These are phyloP conservation scores for Ormia ochracea DNA, from an alignment of 2,888 invertebrate species.

Conservation along the genomic window DNA sequence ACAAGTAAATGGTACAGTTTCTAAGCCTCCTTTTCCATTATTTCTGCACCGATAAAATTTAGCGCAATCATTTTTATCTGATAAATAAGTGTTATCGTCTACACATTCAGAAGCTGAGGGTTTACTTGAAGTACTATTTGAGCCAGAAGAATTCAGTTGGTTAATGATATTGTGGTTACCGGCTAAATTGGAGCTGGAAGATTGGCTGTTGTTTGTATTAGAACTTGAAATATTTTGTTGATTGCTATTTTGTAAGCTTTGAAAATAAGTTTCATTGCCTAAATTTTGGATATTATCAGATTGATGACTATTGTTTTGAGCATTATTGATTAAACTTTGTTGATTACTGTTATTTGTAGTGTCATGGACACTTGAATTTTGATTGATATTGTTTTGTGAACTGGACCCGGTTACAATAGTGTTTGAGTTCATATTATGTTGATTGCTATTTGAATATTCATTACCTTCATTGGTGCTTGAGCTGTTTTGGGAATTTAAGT, in stretches of 20 bases:
- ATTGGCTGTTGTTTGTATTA: slow-evolving; percentile 44
- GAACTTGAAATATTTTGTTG: slow-evolving; percentile 48
- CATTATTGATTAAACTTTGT: slow-evolving; percentile 44
- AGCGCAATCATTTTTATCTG: slow-evolving; percentile 78
- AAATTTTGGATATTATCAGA: background rate
- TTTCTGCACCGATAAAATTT: slow-evolving; percentile 80
- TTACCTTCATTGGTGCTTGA: slow-evolving; percentile 45
- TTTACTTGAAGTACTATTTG: slow-evolving; percentile 48
- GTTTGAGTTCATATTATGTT: background rate
- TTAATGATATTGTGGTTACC: slow-evolving; percentile 38
- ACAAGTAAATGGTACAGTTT: slow-evolving; percentile 79
- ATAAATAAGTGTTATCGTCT: slow-evolving; percentile 76
- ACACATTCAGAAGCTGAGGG: slow-evolving; percentile 68
- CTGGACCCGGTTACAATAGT: background rate
- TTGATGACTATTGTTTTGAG: slow-evolving; percentile 28
- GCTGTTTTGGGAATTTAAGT: slow-evolving; percentile 34
- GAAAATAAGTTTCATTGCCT: background rate
- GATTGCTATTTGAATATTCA: slow-evolving; percentile 54
- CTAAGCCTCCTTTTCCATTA: slow-evolving; percentile 76
- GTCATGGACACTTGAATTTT: slow-evolving; percentile 28
- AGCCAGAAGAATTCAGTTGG: slow-evolving; percentile 29
- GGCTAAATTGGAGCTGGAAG: slow-evolving; percentile 39
- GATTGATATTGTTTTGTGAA: slow-evolving; percentile 55
- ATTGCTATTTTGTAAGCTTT: slow-evolving; percentile 43
- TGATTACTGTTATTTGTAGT: slow-evolving; percentile 24